Evolutionary conservation across 2,797 vertebrate genomes (phyloP).

Genomic region (Chelidonichthys spinosus): DNA sequence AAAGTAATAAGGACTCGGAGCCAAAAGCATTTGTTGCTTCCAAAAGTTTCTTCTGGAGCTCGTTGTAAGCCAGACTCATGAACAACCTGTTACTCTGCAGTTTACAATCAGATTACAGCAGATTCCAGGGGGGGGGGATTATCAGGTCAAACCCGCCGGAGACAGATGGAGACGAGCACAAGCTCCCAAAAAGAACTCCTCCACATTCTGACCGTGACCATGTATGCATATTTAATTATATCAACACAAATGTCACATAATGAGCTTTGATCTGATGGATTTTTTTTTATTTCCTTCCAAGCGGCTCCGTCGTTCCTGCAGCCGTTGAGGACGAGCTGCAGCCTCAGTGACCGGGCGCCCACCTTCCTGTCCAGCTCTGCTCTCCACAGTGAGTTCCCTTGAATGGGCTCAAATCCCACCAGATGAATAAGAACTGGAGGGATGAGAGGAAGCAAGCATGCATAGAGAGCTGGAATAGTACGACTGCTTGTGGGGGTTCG

Average conservation of each 20-base stretch:
- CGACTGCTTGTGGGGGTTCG: too few species aligned
- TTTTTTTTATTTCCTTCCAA: constrained; percentile 52
- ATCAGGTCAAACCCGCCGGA: constrained; percentile 25
- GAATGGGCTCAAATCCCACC: too few species aligned
- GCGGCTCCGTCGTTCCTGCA: constrained; percentile 73
- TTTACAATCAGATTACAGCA: constrained; percentile 68
- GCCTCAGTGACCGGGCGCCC: constrained; percentile 80
- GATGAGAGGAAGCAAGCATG: too few species aligned
- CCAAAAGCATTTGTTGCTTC: constrained; percentile 57
- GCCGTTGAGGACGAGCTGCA: constrained; percentile 72
- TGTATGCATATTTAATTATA: constrained; percentile 23
- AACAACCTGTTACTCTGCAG: constrained; percentile 53
- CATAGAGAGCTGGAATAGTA: too few species aligned
- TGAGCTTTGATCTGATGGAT: constrained; percentile 25
- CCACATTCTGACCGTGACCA: background rate
- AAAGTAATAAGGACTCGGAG: constrained; percentile 23
- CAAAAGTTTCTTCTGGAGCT: constrained; percentile 33
- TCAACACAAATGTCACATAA: background rate
- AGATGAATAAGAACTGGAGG: too few species aligned
- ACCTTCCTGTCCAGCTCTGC: constrained; percentile 83
- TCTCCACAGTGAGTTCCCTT: constrained; percentile 79
- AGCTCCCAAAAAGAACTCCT: background rate
- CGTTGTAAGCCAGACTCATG: constrained; percentile 56
- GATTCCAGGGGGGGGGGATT: constrained; percentile 54
- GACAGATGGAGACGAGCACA: constrained; percentile 52